A percentile compares a stretch with the other conserved stretches of the same genome.
These are phyloP conservation scores for Pristionchus fissidentatus DNA, from an alignment of 2,888 invertebrate genomes.

Conservation along the genomic window DNA sequence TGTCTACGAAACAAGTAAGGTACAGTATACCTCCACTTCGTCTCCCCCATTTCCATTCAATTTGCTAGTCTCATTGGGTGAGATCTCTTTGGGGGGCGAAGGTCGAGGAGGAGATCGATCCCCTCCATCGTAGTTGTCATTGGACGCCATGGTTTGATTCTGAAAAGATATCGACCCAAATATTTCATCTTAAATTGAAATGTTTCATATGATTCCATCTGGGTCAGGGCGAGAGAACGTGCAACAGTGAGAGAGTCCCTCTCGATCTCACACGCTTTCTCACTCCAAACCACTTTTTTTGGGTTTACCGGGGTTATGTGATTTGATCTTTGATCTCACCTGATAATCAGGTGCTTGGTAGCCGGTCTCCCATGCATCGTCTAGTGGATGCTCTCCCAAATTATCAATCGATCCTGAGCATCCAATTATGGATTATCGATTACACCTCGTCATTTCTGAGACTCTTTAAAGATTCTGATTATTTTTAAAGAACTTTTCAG, in stretches of 20 bases:
- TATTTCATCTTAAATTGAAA: too few relatives aligned
- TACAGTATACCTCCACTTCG: background rate
- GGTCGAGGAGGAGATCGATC: background rate
- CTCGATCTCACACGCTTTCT: too few relatives aligned
- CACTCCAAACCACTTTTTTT: background rate
- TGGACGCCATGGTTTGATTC: background rate
- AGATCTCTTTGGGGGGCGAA: background rate
- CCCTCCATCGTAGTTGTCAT: slow-evolving; percentile 16
- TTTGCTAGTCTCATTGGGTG: slow-evolving; percentile 49
- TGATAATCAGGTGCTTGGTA: slow-evolving; percentile 39
- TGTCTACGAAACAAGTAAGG: background rate
- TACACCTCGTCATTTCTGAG: too few relatives aligned
- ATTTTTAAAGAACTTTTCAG: slow-evolving; percentile 18
- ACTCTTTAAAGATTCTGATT: too few relatives aligned
- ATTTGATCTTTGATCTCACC: background rate
- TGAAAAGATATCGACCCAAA: background rate
- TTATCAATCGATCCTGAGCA: slow-evolving; percentile 42
- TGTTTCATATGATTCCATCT: too few relatives aligned
- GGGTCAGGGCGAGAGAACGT: background rate
- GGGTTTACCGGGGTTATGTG: background rate
- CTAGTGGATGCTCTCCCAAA: background rate
- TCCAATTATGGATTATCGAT: too few relatives aligned
- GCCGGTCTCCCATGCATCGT: slow-evolving; percentile 40
- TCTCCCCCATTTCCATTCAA: slow-evolving; percentile 31
- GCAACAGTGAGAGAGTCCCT: too few relatives aligned